Evolutionary conservation across 1,140 invertebrate genomes (phyloP).

Genomic region (Dendrolimus kikuchii): DNA sequence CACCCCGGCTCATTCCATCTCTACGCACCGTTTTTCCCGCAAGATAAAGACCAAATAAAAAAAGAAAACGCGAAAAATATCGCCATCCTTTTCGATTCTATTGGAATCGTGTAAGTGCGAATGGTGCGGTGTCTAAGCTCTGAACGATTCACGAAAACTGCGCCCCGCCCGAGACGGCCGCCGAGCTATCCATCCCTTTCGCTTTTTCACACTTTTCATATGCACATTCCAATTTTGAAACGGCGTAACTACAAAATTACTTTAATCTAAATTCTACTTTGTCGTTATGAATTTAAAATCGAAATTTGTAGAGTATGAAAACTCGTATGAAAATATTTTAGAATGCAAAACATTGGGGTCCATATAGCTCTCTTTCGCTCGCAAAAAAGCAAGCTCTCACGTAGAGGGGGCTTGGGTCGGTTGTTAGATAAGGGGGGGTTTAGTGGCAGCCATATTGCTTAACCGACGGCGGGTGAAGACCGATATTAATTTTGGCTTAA

Average conservation of each 20-base stretch:
- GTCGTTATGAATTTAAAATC: conserved; percentile 5
- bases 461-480: conserved; percentile 58
- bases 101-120: conserved; percentile 33
- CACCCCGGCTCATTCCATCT: conserved; percentile 31
- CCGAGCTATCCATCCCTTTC: conserved; percentile 67
- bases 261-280: conserved; percentile 22
- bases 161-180: conserved; percentile 65
- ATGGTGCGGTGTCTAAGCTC: conserved; percentile 54
- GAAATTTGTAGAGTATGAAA: conserved; percentile 12
- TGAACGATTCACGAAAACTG: conserved; percentile 70
- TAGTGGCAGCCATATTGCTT: conserved; percentile 53
- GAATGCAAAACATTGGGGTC: conserved; percentile 59
- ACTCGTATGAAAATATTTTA: conserved; percentile 61
- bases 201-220: conserved; percentile 70
- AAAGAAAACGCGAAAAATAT: conserved; percentile 70
- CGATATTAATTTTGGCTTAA: conserved; percentile 68
- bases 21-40: conserved; percentile 59
- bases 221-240: conserved; percentile 19
- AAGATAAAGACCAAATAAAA: conserved; percentile 71
- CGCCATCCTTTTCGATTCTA: conserved; percentile 37
- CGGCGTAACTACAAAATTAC: conserved; percentile 9
- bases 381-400: conserved; percentile 64
- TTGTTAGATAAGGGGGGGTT: conserved; percentile 37
- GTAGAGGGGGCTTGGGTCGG: conserved; percentile 21
- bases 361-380: conserved; percentile 66